phyloP scores from a whole-genome alignment of 2,797 vertebrate genomes.

The Sebastes minor region DNA sequence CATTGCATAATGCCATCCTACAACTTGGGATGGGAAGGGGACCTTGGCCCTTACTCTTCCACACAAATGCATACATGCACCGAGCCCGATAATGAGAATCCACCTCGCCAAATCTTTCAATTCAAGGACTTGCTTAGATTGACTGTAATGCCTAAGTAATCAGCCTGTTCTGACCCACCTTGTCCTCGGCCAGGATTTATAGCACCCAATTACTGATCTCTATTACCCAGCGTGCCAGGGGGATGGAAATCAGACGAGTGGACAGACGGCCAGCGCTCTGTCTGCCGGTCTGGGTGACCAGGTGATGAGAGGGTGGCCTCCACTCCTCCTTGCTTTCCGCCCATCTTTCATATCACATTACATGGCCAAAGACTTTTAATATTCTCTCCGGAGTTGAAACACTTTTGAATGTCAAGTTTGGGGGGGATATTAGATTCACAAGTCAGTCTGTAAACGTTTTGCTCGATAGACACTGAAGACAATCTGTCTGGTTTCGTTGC shows the following conservation, averaged over 20 bases:
- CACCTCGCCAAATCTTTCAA: constrained; percentile 82
- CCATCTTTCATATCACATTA: constrained; percentile 49
- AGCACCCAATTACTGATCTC: constrained; percentile 83
- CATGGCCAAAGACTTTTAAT: constrained; percentile 34
- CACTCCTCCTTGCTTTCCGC: constrained; percentile 24
- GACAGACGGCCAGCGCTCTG: constrained; percentile 56
- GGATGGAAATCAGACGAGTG: constrained; percentile 68
- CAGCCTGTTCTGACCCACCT: constrained; percentile 86
- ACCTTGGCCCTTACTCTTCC: constrained; percentile 73
- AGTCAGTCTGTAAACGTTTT: background rate
- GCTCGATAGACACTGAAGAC: background rate
- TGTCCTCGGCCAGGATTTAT: constrained; percentile 85
- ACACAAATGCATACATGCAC: constrained; percentile 64
- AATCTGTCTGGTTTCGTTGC: accelerated
- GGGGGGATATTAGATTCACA: background rate
- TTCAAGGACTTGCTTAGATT: constrained; percentile 83
- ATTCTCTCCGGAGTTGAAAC: constrained; percentile 32
- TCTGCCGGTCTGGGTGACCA: constrained; percentile 56
- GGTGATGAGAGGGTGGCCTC: constrained; percentile 53
- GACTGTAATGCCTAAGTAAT: constrained; percentile 86
- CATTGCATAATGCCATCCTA: constrained; percentile 57
- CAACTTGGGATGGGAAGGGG: constrained; percentile 29
- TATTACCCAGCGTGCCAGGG: constrained; percentile 75
- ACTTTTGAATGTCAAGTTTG: constrained; percentile 1
- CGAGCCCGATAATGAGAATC: constrained; percentile 78